Percentiles rank a stretch among this genome's conserved stretches.
Conservation (phyloP, 2,113 vertebrate genomes). For the Ploceus nigricollis region DNA sequence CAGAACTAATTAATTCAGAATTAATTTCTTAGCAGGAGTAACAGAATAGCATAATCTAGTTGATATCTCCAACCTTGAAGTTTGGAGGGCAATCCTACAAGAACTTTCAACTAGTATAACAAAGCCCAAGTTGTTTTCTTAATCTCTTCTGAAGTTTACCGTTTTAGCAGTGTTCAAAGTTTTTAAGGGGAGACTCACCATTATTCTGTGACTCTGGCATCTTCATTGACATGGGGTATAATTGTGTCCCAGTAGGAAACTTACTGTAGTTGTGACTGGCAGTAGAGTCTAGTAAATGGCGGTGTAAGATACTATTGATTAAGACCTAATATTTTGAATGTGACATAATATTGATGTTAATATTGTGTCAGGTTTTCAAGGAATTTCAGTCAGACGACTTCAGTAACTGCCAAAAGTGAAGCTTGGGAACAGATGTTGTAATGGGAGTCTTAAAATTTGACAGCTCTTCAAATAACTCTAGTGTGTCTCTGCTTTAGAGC, state of each 20-base stretch:
- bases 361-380: slow-evolving; percentile 36
- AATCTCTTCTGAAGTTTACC: not conserved
- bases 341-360: slow-evolving; percentile 5
- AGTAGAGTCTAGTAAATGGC: not conserved
- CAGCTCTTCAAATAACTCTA: slow-evolving; percentile 7
- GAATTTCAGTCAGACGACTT: not conserved
- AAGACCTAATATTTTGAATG: not conserved
- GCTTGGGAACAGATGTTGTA: slow-evolving; percentile 33
- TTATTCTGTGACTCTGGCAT: not conserved
- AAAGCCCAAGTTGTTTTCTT: not conserved
- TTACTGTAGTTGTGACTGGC: not conserved
- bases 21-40: not conserved
- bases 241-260: rapidly evolving
- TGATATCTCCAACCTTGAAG: not conserved
- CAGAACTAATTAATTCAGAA: not conserved
- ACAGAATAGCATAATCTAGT: not conserved
- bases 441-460: slow-evolving; percentile 21
- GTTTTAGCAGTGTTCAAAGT: not conserved
- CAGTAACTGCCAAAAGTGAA: slow-evolving; percentile 12
- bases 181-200: not conserved
- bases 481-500: not conserved
- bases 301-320: not conserved
- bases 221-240: not conserved
- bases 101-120: not conserved
- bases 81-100: not conserved